Percentiles rank a stretch among this genome's conserved stretches.
These are phyloP conservation scores for Drosophila trapezifrons DNA, from an alignment of 1,140 invertebrate genomes.

Conservation along the genomic window DNA sequence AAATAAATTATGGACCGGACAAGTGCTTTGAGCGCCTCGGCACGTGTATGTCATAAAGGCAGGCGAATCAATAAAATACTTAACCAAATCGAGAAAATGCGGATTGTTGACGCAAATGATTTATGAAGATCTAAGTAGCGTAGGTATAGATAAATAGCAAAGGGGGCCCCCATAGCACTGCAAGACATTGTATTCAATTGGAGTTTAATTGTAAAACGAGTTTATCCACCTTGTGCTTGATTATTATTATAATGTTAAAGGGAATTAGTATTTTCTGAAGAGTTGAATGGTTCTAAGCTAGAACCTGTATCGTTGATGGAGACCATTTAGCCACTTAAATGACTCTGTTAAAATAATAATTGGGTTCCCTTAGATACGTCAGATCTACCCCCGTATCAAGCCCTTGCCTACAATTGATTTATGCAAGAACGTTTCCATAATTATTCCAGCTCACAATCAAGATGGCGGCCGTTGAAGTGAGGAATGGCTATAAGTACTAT, in stretches of 20 bases:
- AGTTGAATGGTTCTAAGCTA: neutral
- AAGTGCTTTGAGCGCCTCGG: conserved; percentile 57
- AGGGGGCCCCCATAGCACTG: neutral
- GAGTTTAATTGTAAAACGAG: neutral
- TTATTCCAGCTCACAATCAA: conserved; percentile 37
- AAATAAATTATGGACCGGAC: conserved; percentile 47
- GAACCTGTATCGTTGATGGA: neutral
- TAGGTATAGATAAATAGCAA: neutral
- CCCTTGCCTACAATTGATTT: conserved; percentile 1
- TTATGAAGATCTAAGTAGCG: conserved; percentile 31
- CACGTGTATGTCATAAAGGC: conserved; percentile 74
- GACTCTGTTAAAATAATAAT: neutral
- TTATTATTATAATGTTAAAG: neutral
- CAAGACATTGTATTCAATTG: conserved; percentile 4
- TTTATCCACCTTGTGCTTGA: neutral
- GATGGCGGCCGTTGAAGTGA: conserved; percentile 85
- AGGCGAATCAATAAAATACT: conserved; percentile 74
- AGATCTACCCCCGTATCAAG: neutral
- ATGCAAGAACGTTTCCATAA: conserved; percentile 10
- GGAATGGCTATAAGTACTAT: conserved; percentile 86
- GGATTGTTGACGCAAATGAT: conserved; percentile 74
- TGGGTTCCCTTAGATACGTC: too few relatives aligned
- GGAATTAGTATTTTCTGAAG: conserved; percentile 1
- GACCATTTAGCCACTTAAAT: neutral
- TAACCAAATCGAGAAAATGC: conserved; percentile 63